Evolutionary conservation across 92 coral and sea anemone genomes (phyloP).

Genomic region (Palythoa grandiflora): DNA sequence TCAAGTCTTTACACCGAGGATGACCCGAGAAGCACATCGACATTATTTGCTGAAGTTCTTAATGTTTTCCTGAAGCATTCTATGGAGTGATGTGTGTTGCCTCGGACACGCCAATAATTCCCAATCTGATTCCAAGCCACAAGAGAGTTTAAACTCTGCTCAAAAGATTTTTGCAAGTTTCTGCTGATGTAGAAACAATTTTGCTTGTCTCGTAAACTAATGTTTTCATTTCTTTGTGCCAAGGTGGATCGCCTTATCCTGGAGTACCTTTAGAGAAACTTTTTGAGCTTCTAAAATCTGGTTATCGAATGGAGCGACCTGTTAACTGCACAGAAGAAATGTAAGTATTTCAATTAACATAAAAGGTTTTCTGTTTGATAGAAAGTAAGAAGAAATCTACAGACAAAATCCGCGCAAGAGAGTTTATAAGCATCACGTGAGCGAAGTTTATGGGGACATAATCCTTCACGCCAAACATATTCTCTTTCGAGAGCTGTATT

Average conservation of each 20-base stretch:
- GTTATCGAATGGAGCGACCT: slow-evolving; percentile 97
- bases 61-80: slow-evolving; percentile 97
- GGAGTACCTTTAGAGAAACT: slow-evolving; percentile 91
- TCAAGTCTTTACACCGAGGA: too few relatives aligned
- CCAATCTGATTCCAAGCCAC: slow-evolving; percentile 97
- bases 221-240: background rate
- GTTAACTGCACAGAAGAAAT: slow-evolving; percentile 89
- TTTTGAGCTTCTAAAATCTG: slow-evolving; percentile 94
- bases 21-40: slow-evolving; percentile 93
- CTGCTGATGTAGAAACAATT: too few relatives aligned
- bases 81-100: slow-evolving; percentile 95
- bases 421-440: too few relatives aligned
- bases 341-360: slow-evolving; percentile 58
- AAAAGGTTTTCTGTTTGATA: background rate
- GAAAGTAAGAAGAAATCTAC: too few relatives aligned
- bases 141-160: slow-evolving; percentile 94
- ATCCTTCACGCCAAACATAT: too few relatives aligned
- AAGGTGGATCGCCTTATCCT: slow-evolving; percentile 99
- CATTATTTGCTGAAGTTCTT: slow-evolving; percentile 88
- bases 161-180: background rate
- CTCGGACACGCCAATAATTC: slow-evolving; percentile 95
- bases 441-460: too few relatives aligned
- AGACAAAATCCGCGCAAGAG: too few relatives aligned
- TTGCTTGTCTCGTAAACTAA: background rate
- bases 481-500: too few relatives aligned